These are phyloP conservation scores for Gymnocheta viridis DNA, from an alignment of 2,888 invertebrate species.

Conservation along the genomic window DNA sequence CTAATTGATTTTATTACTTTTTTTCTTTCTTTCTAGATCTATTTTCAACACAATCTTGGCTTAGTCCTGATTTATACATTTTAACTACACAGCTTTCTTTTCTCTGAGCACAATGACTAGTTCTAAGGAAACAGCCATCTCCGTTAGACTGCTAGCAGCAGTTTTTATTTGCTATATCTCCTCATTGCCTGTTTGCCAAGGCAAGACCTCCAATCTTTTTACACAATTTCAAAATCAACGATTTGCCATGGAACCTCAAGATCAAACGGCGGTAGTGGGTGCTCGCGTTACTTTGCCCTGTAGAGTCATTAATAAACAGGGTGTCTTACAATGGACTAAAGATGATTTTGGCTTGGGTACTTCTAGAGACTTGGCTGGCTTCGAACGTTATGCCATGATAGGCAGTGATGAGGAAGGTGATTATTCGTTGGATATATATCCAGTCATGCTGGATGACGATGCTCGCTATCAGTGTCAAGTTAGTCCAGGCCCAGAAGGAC, in stretches of 20 bases:
- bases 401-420: constrained; percentile 97
- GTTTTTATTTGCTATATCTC: neutral
- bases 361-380: constrained; percentile 93
- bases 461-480: constrained; percentile 97
- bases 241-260: constrained; percentile 95
- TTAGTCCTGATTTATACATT: neutral
- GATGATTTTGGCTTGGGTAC: constrained; percentile 97
- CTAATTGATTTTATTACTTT: neutral
- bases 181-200: neutral
- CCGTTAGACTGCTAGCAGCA: neutral
- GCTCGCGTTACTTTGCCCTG: constrained; percentile 94
- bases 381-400: constrained; percentile 96
- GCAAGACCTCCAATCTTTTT: constrained; percentile 73
- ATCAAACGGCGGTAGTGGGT: constrained; percentile 94
- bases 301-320: constrained; percentile 93
- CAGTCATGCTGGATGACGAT: constrained; percentile 95
- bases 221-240: constrained; percentile 85
- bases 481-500: constrained; percentile 88
- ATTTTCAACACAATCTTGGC: neutral
- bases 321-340: constrained; percentile 97
- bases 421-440: constrained; percentile 94
- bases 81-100: neutral
- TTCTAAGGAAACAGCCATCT: neutral
- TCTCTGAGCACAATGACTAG: constrained; percentile 29
- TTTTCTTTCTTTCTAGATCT: constrained; percentile 30